phyloP scores from a whole-genome alignment of 2,797 vertebrate genomes.

The Muraenolepis orangiensis region DNA sequence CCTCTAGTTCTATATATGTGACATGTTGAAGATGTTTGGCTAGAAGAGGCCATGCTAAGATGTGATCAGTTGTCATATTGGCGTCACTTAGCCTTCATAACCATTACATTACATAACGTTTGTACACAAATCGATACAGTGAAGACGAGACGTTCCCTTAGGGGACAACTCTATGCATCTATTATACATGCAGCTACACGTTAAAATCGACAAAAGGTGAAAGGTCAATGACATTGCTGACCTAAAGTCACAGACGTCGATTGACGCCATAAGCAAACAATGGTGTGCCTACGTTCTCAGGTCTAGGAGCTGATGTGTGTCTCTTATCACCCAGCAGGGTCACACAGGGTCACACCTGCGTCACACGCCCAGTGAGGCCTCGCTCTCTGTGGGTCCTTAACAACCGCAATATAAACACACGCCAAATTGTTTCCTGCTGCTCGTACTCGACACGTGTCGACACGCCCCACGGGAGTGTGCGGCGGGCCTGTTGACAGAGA shows the following conservation, averaged over 20 bases:
- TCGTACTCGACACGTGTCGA: too few species aligned
- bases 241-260: background rate
- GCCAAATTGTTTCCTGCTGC: constrained; percentile 21
- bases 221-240: background rate
- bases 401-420: constrained; percentile 26
- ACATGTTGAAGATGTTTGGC: background rate
- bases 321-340: constrained; percentile 16
- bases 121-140: background rate
- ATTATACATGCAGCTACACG: background rate
- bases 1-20: background rate
- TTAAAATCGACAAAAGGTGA: background rate
- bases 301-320: background rate
- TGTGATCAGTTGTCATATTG: background rate
- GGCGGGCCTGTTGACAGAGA: too few species aligned
- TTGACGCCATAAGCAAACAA: background rate
- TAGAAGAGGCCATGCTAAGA: background rate
- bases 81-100: background rate
- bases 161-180: background rate
- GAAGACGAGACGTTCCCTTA: background rate
- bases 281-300: background rate
- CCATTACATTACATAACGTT: background rate
- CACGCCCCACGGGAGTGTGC: too few species aligned
- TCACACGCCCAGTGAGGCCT: background rate
- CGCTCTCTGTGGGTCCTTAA: constrained; percentile 32
- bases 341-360: constrained; percentile 15